These are phyloP conservation scores for silkworm (Bombyx mori) DNA, from an alignment of 1,140 invertebrate genomes.

Conservation along the genomic window ASM3026992v2 NC_085131.1:5786001-5786500, in stretches of 20 bases:
- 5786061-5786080: constrained; percentile 9
- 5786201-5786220: constrained; percentile 32
- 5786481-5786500: constrained; percentile 49
- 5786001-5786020: too few relatives aligned
- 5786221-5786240: constrained; percentile 61
- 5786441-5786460: constrained; percentile 35
- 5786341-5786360: not conserved
- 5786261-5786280: constrained; percentile 33
- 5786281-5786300: not conserved
- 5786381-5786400: constrained; percentile 9
- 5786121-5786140: constrained; percentile 19
- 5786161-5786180: constrained; percentile 11
- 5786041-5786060: too few relatives aligned
- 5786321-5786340: too few relatives aligned
- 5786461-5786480: constrained; percentile 38
- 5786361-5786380: not conserved
- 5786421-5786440: constrained; percentile 21
- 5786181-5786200: constrained; percentile 25
- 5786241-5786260: constrained; percentile 31
- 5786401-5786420: constrained; percentile 3
- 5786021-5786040: too few relatives aligned
- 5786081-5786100: constrained; percentile 36
- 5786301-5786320: too few relatives aligned
- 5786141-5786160: constrained; percentile 11
- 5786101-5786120: constrained; percentile 12